These are phyloP conservation scores for Cepaea nemoralis DNA, from an alignment of 1,140 invertebrate species.

Conservation along the genomic window DNA sequence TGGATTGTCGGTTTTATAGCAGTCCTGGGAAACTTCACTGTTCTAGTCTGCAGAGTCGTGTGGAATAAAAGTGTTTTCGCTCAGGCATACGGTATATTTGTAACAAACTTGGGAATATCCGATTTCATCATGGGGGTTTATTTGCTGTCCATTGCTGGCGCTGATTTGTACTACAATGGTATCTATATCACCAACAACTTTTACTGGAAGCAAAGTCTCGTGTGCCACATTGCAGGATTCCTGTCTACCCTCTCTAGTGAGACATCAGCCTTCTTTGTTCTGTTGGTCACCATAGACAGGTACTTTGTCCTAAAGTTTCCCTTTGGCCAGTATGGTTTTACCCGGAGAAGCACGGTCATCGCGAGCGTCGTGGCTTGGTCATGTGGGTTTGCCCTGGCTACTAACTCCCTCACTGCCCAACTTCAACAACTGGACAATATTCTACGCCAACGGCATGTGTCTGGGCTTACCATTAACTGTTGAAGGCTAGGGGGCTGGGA, in stretches of 20 bases:
- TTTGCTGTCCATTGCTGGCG: background rate
- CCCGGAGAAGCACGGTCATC: slow-evolving; percentile 7
- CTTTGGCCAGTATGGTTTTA: slow-evolving; percentile 15
- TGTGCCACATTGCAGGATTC: background rate
- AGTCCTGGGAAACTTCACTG: slow-evolving; percentile 49
- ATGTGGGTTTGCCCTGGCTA: slow-evolving; percentile 27
- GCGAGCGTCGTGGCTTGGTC: slow-evolving; percentile 29
- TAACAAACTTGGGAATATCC: slow-evolving; percentile 57
- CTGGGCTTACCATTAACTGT: slow-evolving; percentile 75
- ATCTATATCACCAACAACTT: background rate
- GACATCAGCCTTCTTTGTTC: background rate
- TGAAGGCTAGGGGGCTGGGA: slow-evolving; percentile 75
- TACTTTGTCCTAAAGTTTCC: slow-evolving; percentile 2
- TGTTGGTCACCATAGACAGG: slow-evolving; percentile 46
- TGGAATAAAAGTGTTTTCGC: slow-evolving; percentile 4
- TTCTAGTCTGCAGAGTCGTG: slow-evolving; percentile 45
- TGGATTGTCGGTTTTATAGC: slow-evolving; percentile 55
- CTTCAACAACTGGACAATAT: slow-evolving; percentile 73
- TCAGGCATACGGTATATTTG: slow-evolving; percentile 51
- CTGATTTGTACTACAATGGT: background rate
- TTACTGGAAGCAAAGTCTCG: background rate
- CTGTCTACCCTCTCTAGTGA: background rate
- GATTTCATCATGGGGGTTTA: slow-evolving; percentile 50
- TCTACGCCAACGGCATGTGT: slow-evolving; percentile 74
- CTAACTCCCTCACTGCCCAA: slow-evolving; percentile 70